Percentiles rank a stretch among this genome's conserved stretches.
phyloP scores from a whole-genome alignment of 2,113 vertebrate genomes.

The Eleginops maclovinus region DNA sequence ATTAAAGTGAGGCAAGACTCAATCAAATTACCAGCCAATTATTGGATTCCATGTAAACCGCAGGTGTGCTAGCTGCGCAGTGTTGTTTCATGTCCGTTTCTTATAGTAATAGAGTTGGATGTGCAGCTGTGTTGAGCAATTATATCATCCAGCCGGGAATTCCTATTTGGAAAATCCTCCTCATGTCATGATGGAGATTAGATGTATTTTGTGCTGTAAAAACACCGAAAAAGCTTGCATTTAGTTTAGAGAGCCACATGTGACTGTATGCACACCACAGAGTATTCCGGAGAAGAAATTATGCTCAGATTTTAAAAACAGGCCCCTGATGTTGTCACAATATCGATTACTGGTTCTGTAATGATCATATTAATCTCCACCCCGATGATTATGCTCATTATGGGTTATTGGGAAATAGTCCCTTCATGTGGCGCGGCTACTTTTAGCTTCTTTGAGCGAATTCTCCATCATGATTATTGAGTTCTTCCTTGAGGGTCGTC shows the following conservation, averaged over 20 bases:
- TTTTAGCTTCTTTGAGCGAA: conserved; percentile 10
- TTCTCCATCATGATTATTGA: conserved; percentile 9
- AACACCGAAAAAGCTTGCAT: conserved; percentile 1
- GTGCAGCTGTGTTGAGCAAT: conserved; percentile 31
- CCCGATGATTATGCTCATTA: conserved; percentile 39
- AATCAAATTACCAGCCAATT: conserved; percentile 48
- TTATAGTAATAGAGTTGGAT: conserved; percentile 13
- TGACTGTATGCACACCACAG: not conserved
- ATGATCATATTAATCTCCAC: conserved; percentile 42
- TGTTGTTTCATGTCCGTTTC: too few species aligned
- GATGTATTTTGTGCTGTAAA: conserved; percentile 15
- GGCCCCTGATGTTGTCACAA: conserved; percentile 16
- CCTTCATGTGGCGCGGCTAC: conserved; percentile 20
- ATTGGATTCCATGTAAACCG: too few species aligned
- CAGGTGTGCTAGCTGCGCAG: too few species aligned
- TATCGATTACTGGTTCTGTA: conserved; percentile 31
- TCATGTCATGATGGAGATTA: conserved; percentile 18
- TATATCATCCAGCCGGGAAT: conserved; percentile 44
- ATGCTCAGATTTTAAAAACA: conserved; percentile 14
- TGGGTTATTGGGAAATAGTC: conserved; percentile 39
- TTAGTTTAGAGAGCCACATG: not conserved
- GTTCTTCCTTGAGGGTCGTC: conserved; percentile 16
- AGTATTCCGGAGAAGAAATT: conserved; percentile 9
- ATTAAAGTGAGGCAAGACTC: conserved; percentile 14
- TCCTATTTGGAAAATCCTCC: conserved; percentile 55